phyloP scores from a whole-genome alignment of 2,113 vertebrate species.

The Panthera uncia region DNA sequence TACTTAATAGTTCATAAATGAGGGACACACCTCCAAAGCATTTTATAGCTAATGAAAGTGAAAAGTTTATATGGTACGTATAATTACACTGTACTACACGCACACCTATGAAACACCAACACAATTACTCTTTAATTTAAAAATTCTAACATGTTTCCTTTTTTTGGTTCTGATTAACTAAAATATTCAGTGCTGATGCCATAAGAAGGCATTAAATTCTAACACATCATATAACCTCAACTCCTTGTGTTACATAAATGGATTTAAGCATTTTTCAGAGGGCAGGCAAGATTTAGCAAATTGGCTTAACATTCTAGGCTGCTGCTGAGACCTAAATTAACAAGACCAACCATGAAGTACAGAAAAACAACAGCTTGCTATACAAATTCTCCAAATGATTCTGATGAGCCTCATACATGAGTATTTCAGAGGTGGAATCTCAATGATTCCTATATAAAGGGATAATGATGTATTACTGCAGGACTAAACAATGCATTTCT shows the following conservation, averaged over 20 bases:
- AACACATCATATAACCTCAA: conserved; percentile 69
- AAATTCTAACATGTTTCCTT: neutral
- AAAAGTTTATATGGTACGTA: neutral
- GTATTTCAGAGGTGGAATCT: conserved; percentile 2
- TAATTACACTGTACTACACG: neutral
- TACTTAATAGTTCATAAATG: neutral
- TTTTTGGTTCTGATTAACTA: conserved; percentile 69
- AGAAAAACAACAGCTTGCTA: conserved; percentile 55
- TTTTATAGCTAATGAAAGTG: neutral
- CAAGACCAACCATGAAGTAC: conserved; percentile 4
- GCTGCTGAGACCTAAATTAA: conserved; percentile 70
- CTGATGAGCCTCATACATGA: neutral
- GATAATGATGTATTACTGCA: conserved; percentile 8
- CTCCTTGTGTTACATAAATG: conserved; percentile 63
- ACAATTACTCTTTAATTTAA: neutral
- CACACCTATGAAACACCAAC: neutral
- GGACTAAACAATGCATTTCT: conserved; percentile 48
- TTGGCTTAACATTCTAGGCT: conserved; percentile 57
- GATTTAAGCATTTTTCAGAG: conserved; percentile 67
- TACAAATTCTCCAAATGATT: conserved; percentile 31
- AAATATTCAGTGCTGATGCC: conserved; percentile 28
- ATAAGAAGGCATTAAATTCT: conserved; percentile 48
- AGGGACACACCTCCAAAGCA: neutral
- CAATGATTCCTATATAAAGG: neutral
- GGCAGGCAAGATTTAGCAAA: conserved; percentile 68